Evolutionary conservation across 2,888 invertebrate genomes (phyloP).

Genomic region (Cheilosia vulpina): DNA sequence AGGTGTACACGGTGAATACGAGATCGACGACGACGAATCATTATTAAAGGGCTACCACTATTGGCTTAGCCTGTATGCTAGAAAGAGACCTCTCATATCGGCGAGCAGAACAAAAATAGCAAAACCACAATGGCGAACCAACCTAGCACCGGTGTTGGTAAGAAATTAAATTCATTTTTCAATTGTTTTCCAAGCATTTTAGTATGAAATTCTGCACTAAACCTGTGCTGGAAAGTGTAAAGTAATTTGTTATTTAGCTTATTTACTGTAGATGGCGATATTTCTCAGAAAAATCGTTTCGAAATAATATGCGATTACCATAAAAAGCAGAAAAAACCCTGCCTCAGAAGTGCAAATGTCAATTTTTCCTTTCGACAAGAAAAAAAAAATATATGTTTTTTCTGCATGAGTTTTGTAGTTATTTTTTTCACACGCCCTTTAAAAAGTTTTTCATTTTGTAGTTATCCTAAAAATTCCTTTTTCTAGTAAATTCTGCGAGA

Average conservation of each 20-base stretch:
- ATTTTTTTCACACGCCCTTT: constrained; percentile 17
- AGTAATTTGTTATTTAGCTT: constrained; percentile 16
- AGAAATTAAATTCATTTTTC: constrained; percentile 83
- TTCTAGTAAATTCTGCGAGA: background rate
- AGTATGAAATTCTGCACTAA: constrained; percentile 11
- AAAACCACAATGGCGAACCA: constrained; percentile 90
- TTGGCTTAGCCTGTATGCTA: constrained; percentile 65
- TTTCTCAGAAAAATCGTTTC: constrained; percentile 32
- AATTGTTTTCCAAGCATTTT: constrained; percentile 36
- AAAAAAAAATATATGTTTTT: constrained; percentile 24
- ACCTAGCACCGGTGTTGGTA: constrained; percentile 95
- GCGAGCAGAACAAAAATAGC: constrained; percentile 76
- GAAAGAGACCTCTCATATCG: constrained; percentile 72
- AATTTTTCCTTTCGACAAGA: constrained; percentile 59
- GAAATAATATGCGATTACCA: constrained; percentile 39
- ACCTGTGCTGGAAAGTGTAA: constrained; percentile 24
- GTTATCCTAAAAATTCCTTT: background rate
- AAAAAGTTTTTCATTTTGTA: background rate
- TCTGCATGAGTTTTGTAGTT: constrained; percentile 14
- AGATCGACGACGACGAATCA: constrained; percentile 47
- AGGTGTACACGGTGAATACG: constrained; percentile 72
- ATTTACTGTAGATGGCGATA: constrained; percentile 1
- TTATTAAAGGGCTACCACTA: constrained; percentile 67
- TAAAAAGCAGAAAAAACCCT: constrained; percentile 62
- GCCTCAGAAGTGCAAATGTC: constrained; percentile 73